Conservation (phyloP, 2,797 vertebrate genomes). For the Lacerta viridis region DNA sequence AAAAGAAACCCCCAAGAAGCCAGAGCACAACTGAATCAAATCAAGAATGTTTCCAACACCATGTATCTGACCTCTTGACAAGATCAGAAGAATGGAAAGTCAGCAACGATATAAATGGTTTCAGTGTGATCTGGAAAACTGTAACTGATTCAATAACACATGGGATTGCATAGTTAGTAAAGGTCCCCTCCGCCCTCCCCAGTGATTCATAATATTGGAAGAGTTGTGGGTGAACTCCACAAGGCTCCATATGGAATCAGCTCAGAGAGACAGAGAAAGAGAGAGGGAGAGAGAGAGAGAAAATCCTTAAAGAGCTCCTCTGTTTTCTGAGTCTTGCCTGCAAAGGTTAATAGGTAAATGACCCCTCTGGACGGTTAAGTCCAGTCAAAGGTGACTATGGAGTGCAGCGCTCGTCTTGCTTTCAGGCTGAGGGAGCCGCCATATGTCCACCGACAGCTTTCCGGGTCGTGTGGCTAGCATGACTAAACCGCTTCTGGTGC, state of each 20-base stretch:
- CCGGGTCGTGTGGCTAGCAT: too few species aligned
- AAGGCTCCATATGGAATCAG: not conserved
- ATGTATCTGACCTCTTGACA: constrained; percentile 63
- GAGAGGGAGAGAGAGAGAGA: too few species aligned
- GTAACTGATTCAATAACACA: constrained; percentile 59
- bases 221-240: not conserved
- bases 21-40: constrained; percentile 68
- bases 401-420: too few species aligned
- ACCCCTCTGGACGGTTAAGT: too few species aligned
- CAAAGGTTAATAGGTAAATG: too few species aligned
- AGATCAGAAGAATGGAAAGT: constrained; percentile 69
- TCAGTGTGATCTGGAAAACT: constrained; percentile 57
- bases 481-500: too few species aligned
- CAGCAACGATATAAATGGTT: constrained; percentile 66
- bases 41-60: constrained; percentile 64
- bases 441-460: too few species aligned
- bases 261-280: too few species aligned
- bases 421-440: too few species aligned
- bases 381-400: too few species aligned
- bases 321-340: not conserved
- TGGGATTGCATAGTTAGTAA: constrained; percentile 58
- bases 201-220: not conserved
- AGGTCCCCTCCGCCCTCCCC: not conserved
- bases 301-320: not conserved
- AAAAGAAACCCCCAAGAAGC: constrained; percentile 3